Evolutionary conservation across 2,888 invertebrate species (phyloP).

Genomic region (Scaptomyza parva): DNA sequence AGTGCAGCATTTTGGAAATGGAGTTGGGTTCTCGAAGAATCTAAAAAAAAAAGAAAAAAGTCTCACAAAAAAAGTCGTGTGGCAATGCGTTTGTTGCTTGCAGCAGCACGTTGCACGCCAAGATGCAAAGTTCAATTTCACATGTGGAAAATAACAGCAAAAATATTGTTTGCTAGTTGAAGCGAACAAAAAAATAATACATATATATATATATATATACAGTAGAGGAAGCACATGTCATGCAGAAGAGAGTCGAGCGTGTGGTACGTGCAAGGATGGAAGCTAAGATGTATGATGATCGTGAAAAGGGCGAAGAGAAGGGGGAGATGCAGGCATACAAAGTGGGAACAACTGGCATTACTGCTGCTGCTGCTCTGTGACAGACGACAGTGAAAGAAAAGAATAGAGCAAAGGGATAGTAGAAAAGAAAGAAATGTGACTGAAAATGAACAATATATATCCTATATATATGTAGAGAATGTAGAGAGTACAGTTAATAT

Average conservation of each 20-base stretch:
- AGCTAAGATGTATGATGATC: conserved; percentile 12
- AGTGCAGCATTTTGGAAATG: conserved; percentile 57
- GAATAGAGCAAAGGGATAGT: conserved; percentile 3
- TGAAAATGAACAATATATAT: conserved; percentile 5
- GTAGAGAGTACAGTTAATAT: conserved; percentile 14
- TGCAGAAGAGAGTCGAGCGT: conserved; percentile 28
- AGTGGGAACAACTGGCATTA: conserved; percentile 61
- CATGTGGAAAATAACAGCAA: conserved; percentile 75
- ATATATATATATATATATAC: conserved; percentile 9
- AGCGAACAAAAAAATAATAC: conserved; percentile 30
- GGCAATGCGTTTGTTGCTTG: conserved; percentile 51
- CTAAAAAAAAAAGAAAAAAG: conserved; percentile 34
- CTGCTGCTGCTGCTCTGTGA: conserved; percentile 56
- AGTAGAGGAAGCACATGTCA: conserved; percentile 79
- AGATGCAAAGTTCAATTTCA: conserved; percentile 80
- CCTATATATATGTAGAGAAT: too few relatives aligned
- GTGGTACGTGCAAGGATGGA: conserved; percentile 50
- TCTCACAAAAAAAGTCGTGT: conserved; percentile 27
- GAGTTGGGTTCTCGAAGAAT: neutral
- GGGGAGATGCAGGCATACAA: conserved; percentile 27
- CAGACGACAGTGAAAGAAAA: conserved; percentile 53
- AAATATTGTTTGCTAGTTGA: conserved; percentile 44
- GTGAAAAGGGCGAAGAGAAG: neutral
- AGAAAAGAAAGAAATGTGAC: neutral
- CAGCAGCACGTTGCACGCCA: conserved; percentile 66